phyloP scores from a whole-genome alignment of 2,888 invertebrate species.

The Tiliacea citrago region DNA sequence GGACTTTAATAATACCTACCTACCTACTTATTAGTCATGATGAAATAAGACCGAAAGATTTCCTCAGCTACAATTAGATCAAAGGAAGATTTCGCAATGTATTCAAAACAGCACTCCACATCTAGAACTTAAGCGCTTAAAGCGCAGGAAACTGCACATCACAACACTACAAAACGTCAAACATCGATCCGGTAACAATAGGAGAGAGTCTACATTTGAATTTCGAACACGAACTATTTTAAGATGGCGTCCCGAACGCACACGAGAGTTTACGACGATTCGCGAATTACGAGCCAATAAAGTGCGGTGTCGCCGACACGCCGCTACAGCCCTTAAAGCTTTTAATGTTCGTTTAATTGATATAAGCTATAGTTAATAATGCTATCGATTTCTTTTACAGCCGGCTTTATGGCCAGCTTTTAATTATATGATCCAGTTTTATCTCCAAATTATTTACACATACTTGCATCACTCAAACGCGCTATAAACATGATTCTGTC shows the following conservation, averaged over 20 bases:
- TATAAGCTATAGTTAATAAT: slow-evolving; percentile 73
- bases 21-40: slow-evolving; percentile 26
- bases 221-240: slow-evolving; percentile 80
- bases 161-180: slow-evolving; percentile 72
- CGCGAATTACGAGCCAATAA: slow-evolving; percentile 84
- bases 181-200: slow-evolving; percentile 72
- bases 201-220: slow-evolving; percentile 70
- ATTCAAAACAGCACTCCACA: slow-evolving; percentile 55
- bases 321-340: slow-evolving; percentile 76
- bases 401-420: slow-evolving; percentile 59
- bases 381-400: slow-evolving; percentile 66
- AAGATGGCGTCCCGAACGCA: slow-evolving; percentile 79
- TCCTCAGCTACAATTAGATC: slow-evolving; percentile 59
- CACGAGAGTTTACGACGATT: slow-evolving; percentile 80
- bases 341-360: slow-evolving; percentile 81
- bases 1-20: slow-evolving; percentile 10
- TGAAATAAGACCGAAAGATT: slow-evolving; percentile 46
- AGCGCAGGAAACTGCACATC: slow-evolving; percentile 70
- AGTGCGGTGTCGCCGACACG: slow-evolving; percentile 78
- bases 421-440: slow-evolving; percentile 65
- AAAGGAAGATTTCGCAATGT: slow-evolving; percentile 55
- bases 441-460: slow-evolving; percentile 59
- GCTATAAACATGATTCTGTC: slow-evolving; percentile 52
- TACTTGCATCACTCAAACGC: slow-evolving; percentile 50
- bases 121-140: slow-evolving; percentile 57